phyloP scores from a whole-genome alignment of 1,140 invertebrate species.

The Centruroides sculpturatus region DNA sequence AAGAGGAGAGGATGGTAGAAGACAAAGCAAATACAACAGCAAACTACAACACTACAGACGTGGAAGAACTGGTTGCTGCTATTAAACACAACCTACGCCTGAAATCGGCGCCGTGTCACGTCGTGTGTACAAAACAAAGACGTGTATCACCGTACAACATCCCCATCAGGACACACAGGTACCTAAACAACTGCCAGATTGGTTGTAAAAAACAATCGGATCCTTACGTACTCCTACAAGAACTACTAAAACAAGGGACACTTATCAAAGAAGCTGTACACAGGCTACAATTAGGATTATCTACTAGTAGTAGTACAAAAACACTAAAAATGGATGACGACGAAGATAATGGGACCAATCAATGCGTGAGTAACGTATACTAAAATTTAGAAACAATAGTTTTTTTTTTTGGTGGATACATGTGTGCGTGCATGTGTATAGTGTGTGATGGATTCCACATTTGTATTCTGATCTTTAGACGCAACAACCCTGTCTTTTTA shows the following conservation, averaged over 20 bases:
- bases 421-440: neutral
- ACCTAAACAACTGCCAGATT: slow-evolving; percentile 8
- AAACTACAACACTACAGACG: slow-evolving; percentile 26
- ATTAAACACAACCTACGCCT: slow-evolving; percentile 50
- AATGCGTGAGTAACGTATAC: too few species aligned
- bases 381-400: too few species aligned
- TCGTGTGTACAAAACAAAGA: slow-evolving; percentile 27
- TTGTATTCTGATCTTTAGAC: too few species aligned
- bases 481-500: too few species aligned
- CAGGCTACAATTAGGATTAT: slow-evolving; percentile 40
- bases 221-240: slow-evolving; percentile 49
- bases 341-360: too few species aligned
- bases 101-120: slow-evolving; percentile 32
- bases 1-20: slow-evolving; percentile 2
- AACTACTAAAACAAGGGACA: slow-evolving; percentile 43
- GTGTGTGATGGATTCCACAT: neutral
- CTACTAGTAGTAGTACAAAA: slow-evolving; percentile 21
- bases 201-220: slow-evolving; percentile 25
- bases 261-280: slow-evolving; percentile 55
- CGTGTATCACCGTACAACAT: slow-evolving; percentile 45
- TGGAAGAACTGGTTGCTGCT: slow-evolving; percentile 49
- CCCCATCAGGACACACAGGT: slow-evolving; percentile 31
- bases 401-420: neutral
- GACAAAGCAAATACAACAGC: neutral
- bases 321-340: neutral